A percentile compares a stretch with the other conserved stretches of the same genome.
Conservation (phyloP, 2,888 invertebrate genomes). For the Sarcophaga subvicina region DNA sequence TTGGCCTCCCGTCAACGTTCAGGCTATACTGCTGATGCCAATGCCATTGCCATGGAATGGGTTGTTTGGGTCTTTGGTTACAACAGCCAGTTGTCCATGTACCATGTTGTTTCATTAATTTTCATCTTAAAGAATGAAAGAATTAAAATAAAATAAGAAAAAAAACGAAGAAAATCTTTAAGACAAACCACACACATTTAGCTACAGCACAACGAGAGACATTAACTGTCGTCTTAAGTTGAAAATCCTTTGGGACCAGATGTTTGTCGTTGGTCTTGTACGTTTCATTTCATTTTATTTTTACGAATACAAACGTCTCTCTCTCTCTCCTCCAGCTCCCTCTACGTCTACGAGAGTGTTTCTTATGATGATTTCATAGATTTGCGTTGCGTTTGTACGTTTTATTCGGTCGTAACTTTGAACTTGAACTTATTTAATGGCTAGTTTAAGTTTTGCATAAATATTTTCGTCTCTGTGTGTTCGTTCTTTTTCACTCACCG, state of each 20-base stretch:
- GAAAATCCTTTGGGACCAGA: constrained; percentile 69
- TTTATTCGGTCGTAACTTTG: constrained; percentile 59
- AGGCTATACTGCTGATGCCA: constrained; percentile 33
- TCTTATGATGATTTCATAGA: neutral
- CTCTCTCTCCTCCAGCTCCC: neutral
- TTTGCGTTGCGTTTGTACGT: constrained; percentile 1
- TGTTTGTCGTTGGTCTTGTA: constrained; percentile 62
- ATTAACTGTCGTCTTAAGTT: constrained; percentile 67
- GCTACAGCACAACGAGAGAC: constrained; percentile 44
- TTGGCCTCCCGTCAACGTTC: constrained; percentile 58
- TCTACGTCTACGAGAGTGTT: neutral
- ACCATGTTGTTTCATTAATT: constrained; percentile 69
- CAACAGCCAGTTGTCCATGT: constrained; percentile 57
- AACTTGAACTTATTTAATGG: constrained; percentile 67
- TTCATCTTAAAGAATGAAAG: constrained; percentile 54
- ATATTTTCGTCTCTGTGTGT: constrained; percentile 4
- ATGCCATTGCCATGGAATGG: constrained; percentile 29
- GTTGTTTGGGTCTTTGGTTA: constrained; percentile 34
- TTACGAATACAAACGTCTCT: too few species aligned
- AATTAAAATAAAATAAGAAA: constrained; percentile 16
- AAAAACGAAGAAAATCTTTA: constrained; percentile 28
- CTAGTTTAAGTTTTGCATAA: constrained; percentile 60
- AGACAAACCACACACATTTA: constrained; percentile 59
- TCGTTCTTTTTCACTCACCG: constrained; percentile 6
- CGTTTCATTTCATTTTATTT: constrained; percentile 50